Conservation (phyloP, 1,140 invertebrate genomes). For the Mya arenaria region DNA sequence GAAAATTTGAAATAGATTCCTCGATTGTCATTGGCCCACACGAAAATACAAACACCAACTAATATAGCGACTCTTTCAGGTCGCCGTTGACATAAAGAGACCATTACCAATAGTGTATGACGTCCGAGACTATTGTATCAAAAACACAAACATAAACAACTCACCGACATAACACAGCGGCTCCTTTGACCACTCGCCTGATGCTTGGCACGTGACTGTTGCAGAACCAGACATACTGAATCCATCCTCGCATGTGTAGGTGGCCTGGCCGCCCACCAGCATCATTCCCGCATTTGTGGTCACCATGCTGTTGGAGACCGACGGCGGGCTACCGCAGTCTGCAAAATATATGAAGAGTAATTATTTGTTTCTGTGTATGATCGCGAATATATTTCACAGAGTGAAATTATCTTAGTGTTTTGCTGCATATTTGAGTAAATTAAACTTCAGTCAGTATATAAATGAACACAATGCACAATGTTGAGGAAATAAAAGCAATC, state of each 20-base stretch:
- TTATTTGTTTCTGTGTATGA: background rate
- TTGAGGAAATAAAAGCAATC: background rate
- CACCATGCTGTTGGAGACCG: background rate
- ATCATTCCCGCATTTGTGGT: background rate
- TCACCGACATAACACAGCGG: slow-evolving; percentile 35
- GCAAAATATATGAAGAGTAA: background rate
- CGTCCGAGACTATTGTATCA: background rate
- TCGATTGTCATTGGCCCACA: too few relatives aligned
- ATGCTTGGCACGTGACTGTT: background rate
- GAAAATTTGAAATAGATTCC: too few relatives aligned
- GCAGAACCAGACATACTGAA: slow-evolving; percentile 20
- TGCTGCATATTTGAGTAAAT: background rate
- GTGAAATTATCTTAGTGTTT: background rate
- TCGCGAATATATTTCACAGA: background rate
- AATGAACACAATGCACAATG: background rate
- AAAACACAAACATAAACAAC: background rate
- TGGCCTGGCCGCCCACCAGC: slow-evolving; percentile 20
- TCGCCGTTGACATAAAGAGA: background rate
- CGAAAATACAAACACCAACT: background rate
- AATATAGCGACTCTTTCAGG: background rate
- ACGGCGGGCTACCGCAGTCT: slow-evolving; percentile 37
- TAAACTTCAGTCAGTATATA: background rate
- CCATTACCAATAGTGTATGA: background rate
- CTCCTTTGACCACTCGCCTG: slow-evolving; percentile 19
- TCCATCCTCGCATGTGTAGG: slow-evolving; percentile 28